Conservation (phyloP, 2,797 vertebrate species). For the Gouania willdenowi region DNA sequence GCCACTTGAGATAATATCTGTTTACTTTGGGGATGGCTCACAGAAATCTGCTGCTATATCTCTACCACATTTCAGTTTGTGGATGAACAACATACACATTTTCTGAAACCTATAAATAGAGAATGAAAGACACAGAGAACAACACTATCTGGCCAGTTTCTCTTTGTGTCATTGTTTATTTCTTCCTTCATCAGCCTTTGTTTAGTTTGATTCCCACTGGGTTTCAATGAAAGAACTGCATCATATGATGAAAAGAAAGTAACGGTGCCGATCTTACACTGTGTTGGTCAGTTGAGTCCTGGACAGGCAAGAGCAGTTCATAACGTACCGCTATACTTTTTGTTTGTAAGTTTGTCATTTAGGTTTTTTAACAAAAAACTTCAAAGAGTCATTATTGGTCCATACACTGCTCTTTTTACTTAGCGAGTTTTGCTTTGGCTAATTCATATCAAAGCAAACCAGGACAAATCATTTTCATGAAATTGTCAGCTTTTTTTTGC, state of each 20-base stretch:
- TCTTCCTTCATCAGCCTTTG: slow-evolving; percentile 8
- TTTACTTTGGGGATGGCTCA: slow-evolving; percentile 44
- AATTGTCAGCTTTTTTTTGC: slow-evolving; percentile 3
- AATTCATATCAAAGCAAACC: slow-evolving; percentile 31
- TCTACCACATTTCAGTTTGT: slow-evolving; percentile 10
- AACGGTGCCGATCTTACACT: no score
- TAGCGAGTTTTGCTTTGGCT: slow-evolving; percentile 28
- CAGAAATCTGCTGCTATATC: slow-evolving; percentile 16
- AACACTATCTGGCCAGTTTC: slow-evolving; percentile 8
- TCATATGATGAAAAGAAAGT: no score
- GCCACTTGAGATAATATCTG: slow-evolving; percentile 46
- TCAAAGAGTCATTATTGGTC: slow-evolving; percentile 23
- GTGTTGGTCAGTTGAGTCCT: no score
- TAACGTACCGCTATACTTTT: neutral
- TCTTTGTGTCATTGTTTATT: neutral
- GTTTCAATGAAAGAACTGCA: no score
- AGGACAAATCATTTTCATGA: neutral
- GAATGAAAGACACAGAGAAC: slow-evolving; percentile 21
- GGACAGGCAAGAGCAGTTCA: neutral
- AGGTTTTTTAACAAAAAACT: slow-evolving; percentile 31
- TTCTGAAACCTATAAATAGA: slow-evolving; percentile 30
- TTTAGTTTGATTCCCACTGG: slow-evolving; percentile 18
- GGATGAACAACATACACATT: slow-evolving; percentile 41
- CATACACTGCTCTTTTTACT: slow-evolving; percentile 41
- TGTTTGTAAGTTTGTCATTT: slow-evolving; percentile 17